Evolutionary conservation across 2,113 vertebrate species (phyloP).

Genomic region (Haplochromis burtoni): DNA sequence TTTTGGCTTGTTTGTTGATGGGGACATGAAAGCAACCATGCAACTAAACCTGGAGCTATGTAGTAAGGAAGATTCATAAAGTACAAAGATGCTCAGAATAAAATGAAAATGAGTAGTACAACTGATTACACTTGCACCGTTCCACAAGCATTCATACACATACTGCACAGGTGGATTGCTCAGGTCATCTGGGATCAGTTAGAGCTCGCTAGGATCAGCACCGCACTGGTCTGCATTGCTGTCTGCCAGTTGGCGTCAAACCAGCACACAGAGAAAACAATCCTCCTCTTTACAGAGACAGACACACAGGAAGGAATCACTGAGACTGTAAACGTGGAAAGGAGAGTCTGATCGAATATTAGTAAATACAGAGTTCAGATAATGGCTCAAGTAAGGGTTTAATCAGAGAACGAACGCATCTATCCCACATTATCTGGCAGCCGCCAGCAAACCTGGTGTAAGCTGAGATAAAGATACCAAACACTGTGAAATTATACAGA

Average conservation of each 20-base stretch:
- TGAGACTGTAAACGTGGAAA: background rate
- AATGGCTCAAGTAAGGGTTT: slow-evolving; percentile 5
- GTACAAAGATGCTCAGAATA: background rate
- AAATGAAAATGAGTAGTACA: background rate
- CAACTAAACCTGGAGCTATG: background rate
- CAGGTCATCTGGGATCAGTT: slow-evolving; percentile 42
- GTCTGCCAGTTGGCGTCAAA: slow-evolving; percentile 36
- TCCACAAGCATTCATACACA: background rate
- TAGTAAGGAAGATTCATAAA: background rate
- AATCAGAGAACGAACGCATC: background rate
- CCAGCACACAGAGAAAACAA: slow-evolving; percentile 8
- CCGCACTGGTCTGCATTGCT: background rate
- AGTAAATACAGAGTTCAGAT: background rate
- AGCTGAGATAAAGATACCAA: slow-evolving; percentile 18
- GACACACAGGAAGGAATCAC: background rate
- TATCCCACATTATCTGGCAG: background rate
- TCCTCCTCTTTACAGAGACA: background rate
- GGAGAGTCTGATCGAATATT: background rate
- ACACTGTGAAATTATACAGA: background rate
- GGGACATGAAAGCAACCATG: background rate
- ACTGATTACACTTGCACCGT: background rate
- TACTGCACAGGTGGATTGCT: background rate
- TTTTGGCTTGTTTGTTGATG: background rate
- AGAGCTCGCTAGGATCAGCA: background rate
- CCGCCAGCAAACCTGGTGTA: background rate